Evolutionary conservation across 2,797 vertebrate genomes (phyloP).

Genomic region (Oreonectes daqikongensis): DNA sequence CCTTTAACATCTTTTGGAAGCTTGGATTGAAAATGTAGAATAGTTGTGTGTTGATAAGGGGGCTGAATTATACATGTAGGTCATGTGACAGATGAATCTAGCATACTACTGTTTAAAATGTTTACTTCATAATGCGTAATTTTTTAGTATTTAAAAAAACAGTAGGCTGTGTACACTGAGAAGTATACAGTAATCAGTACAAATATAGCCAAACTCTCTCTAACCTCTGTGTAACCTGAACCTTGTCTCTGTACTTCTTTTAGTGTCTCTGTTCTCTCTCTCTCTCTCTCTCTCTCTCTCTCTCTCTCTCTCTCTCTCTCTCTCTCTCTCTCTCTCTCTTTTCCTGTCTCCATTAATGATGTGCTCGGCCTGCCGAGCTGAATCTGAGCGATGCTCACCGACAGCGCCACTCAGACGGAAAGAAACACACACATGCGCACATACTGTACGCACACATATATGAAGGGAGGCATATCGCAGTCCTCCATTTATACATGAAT

Average conservation of each 20-base stretch:
- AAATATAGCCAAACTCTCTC: neutral
- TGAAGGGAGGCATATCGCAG: constrained; percentile 16
- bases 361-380: constrained; percentile 47
- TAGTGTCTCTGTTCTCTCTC: constrained; percentile 63
- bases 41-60: neutral
- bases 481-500: neutral
- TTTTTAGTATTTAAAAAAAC: neutral
- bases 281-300: constrained; percentile 44
- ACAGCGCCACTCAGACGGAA: constrained; percentile 72
- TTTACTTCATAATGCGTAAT: neutral
- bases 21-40: neutral
- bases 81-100: neutral
- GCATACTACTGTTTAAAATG: neutral
- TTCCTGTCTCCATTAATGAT: constrained; percentile 55
- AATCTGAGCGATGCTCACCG: constrained; percentile 59
- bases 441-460: constrained; percentile 45
- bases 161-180: neutral
- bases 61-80: neutral
- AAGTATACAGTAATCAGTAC: neutral
- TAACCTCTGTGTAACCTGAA: constrained; percentile 54
- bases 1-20: neutral
- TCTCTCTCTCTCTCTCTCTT: constrained; percentile 37
- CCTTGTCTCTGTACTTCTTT: constrained; percentile 70
- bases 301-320: neutral
- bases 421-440: constrained; percentile 61